Evolutionary conservation across 2,797 vertebrate species (phyloP).

Genomic region (Tenualosa ilisha): DNA sequence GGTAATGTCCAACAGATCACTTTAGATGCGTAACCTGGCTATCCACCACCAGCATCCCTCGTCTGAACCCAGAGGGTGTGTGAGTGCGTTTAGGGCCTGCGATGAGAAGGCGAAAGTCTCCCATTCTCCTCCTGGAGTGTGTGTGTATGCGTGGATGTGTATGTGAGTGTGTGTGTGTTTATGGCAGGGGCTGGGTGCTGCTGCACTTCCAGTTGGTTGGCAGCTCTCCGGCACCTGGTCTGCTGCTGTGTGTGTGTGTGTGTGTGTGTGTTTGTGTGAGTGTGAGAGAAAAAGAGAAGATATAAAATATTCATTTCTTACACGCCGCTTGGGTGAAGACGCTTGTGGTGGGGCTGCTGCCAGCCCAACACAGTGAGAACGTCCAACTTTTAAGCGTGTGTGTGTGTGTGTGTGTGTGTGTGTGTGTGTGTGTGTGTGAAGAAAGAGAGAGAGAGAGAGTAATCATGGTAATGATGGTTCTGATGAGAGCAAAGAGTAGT

Average conservation of each 20-base stretch:
- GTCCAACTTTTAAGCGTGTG: slow-evolving; percentile 5
- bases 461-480: slow-evolving; percentile 1
- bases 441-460: not conserved
- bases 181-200: not conserved
- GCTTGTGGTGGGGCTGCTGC: not conserved
- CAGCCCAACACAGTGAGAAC: slow-evolving; percentile 24
- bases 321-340: slow-evolving; percentile 36
- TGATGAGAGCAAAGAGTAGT: not conserved
- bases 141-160: not conserved
- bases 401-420: slow-evolving; percentile 4
- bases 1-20: not conserved
- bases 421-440: not conserved
- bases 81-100: not conserved
- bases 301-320: slow-evolving; percentile 63
- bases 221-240: not conserved
- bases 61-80: not conserved
- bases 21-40: not conserved
- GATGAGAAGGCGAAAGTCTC: not conserved
- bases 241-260: not conserved
- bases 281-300: slow-evolving; percentile 26
- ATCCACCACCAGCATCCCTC: not conserved
- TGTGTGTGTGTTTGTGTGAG: not conserved
- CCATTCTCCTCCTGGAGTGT: not conserved
- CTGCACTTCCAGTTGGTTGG: not conserved
- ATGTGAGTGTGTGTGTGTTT: not conserved